phyloP scores from a whole-genome alignment of 2,797 vertebrate species.

The Poecilia gillii region DNA sequence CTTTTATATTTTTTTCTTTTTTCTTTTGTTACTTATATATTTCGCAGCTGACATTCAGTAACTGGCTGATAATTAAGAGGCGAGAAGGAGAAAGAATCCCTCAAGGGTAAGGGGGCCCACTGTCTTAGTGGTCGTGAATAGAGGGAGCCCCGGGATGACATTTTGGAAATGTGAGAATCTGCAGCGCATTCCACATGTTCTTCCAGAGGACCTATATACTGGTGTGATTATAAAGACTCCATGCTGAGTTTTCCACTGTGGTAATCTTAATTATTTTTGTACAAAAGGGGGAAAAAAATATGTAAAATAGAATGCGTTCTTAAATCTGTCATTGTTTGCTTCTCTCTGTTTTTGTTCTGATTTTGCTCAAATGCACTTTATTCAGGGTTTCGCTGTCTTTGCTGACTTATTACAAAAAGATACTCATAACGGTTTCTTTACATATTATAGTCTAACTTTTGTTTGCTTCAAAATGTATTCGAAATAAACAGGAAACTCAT shows the following conservation, averaged over 20 bases:
- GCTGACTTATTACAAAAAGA: not conserved
- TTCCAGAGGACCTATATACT: not conserved
- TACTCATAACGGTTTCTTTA: too few relatives aligned
- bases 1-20: not conserved
- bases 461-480: not conserved
- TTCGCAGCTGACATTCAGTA: not conserved
- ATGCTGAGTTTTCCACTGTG: not conserved
- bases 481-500: not conserved
- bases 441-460: not conserved
- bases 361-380: not conserved
- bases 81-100: not conserved
- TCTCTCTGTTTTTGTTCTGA: not conserved
- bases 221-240: not conserved
- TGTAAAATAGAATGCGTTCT: not conserved
- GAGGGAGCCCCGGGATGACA: conserved; percentile 45
- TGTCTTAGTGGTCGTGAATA: conserved; percentile 31
- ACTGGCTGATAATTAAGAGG: not conserved
- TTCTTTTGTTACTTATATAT: not conserved
- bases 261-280: not conserved
- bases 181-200: conserved; percentile 32
- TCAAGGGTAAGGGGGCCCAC: conserved; percentile 15
- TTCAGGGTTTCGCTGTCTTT: not conserved
- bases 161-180: conserved; percentile 41
- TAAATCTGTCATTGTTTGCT: not conserved
- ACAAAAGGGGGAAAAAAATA: not conserved